Conservation (phyloP, 1,140 invertebrate genomes). For the Lepidurus couesii region DNA sequence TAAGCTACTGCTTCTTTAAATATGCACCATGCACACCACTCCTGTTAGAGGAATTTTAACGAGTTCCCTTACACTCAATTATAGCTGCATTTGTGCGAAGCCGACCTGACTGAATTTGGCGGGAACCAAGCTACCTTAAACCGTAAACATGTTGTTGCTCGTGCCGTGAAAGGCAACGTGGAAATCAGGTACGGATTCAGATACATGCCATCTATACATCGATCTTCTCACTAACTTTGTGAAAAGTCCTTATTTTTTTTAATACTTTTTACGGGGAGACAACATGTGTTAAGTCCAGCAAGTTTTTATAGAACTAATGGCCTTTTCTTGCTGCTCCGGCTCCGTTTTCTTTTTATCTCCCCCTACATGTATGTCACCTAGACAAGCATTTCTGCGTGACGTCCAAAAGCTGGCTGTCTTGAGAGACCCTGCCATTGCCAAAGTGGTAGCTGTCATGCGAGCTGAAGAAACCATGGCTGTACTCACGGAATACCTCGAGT, state of each 20-base stretch:
- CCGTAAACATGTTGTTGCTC: slow-evolving; percentile 61
- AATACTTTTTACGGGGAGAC: background rate
- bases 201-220: background rate
- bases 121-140: slow-evolving; percentile 52
- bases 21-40: background rate
- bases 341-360: background rate
- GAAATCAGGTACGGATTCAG: slow-evolving; percentile 14
- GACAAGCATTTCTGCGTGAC: slow-evolving; percentile 73
- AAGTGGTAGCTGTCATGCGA: slow-evolving; percentile 70
- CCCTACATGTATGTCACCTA: background rate
- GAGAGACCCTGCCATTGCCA: slow-evolving; percentile 73
- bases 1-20: background rate
- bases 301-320: background rate
- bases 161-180: background rate
- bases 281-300: background rate
- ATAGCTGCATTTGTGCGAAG: slow-evolving; percentile 67
- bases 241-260: background rate
- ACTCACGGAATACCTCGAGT: slow-evolving; percentile 77
- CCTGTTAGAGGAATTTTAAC: background rate
- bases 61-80: slow-evolving; percentile 37
- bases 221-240: background rate
- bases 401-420: slow-evolving; percentile 72
- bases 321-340: slow-evolving; percentile 17
- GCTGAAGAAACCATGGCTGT: slow-evolving; percentile 73
- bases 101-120: slow-evolving; percentile 59